Base-by-base conservation (phyloP, 2,888 invertebrate species). In the Hypomecis atomaria region DNA sequence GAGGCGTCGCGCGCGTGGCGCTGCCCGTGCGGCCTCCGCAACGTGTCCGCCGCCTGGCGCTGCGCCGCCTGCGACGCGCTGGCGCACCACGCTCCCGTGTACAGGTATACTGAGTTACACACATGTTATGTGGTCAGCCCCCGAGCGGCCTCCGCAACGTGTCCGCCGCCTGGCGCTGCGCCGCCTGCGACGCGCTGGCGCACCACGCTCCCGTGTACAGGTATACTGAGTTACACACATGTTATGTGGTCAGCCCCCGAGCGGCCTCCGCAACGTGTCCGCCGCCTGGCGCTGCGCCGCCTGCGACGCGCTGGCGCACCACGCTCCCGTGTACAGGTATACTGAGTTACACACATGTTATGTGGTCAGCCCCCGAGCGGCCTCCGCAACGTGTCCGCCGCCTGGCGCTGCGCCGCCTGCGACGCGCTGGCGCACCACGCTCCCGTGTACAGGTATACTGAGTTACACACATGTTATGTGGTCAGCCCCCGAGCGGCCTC, bases 251-350 rank as follows among this genome's bases (percentile, higher is more conserved):
- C 34, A 23, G 23, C 3, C 23, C 23, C 23, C 23, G 23, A 23
- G 93, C 79, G 91, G 91, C 0, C 81, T 93, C 57, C 88, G 89
- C 71, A 93, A 92, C 88, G 89, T 91, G 75, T 93, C 93, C 0
- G 93, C 92, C 5, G 90, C 92, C 43, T 93, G 93, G 93, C 90
- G 93, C 50, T 93, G 93, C 76, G 88, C 92, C 40, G 92, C 92
- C 23, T 93, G 93, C 85, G 93, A 93, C 78, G 82, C 81, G 13
- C 83, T 93, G 72, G 93, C 92, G 60, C 90, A 88, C 0, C 92
- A 93, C 74, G 93, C 93, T 56, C 92, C 92, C 13, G 93, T 93
- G 60, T 93, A 88, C 86, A 92, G 88, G 89, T 89, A 65, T 9
- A 0, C 33, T n/a, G 7, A 37, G n/a, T 45, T 36, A 10, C 8